Evolutionary conservation across 2,888 invertebrate genomes (phyloP).

Genomic region (Biston stratarius): DNA sequence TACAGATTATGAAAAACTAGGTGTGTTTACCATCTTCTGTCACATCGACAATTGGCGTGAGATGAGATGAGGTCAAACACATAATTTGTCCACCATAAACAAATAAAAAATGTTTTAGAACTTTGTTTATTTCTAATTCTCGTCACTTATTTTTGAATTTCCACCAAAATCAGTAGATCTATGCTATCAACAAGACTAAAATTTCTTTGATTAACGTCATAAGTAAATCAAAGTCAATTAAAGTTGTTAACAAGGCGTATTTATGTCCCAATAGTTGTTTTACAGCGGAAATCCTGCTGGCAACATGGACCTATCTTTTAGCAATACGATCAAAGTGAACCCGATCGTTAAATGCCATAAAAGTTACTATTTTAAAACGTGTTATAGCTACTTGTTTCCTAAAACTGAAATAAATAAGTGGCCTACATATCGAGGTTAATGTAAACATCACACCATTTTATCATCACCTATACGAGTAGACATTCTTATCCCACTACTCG

Average conservation of each 20-base stretch:
- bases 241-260: slow-evolving; percentile 38
- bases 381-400: slow-evolving; percentile 4
- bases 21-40: no score
- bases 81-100: no score
- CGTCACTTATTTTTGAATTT: no score
- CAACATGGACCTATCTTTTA: slow-evolving; percentile 51
- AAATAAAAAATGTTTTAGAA: no score
- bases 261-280: slow-evolving; percentile 46
- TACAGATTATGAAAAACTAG: no score
- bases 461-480: no score
- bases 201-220: slow-evolving; percentile 28
- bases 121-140: no score
- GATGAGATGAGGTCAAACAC: no score
- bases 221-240: slow-evolving; percentile 33
- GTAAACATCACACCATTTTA: no score
- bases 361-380: slow-evolving; percentile 27
- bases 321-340: slow-evolving; percentile 48
- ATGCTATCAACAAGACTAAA: slow-evolving; percentile 14
- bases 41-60: no score
- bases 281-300: slow-evolving; percentile 59
- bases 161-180: not conserved
- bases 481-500: no score
- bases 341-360: slow-evolving; percentile 37
- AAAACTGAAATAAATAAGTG: slow-evolving; percentile 1
- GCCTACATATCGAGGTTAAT: not conserved